phyloP scores from a whole-genome alignment of 2,113 vertebrate genomes.

The Python bivittatus region DNA sequence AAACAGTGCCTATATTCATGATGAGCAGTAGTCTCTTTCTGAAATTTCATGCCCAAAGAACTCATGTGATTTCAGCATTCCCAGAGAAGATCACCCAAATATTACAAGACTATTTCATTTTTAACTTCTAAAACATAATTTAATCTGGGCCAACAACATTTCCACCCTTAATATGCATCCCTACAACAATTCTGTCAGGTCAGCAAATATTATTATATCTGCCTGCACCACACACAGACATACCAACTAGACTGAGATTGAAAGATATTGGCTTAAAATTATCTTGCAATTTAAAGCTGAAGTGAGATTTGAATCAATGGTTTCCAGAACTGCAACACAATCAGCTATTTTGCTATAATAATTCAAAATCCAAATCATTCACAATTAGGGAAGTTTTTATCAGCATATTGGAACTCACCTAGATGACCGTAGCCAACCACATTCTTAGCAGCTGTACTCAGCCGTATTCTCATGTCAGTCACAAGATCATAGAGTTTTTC shows the following conservation, averaged over 20 bases:
- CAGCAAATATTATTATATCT: background rate
- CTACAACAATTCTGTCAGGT: background rate
- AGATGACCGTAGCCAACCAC: conserved; percentile 95
- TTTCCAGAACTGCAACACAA: background rate
- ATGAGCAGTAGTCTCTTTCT: background rate
- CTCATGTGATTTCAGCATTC: background rate
- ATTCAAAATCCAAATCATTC: background rate
- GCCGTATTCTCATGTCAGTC: conserved; percentile 74
- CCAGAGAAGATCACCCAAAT: background rate
- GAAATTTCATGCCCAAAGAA: background rate
- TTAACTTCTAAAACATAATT: too few relatives aligned
- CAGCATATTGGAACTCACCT: conserved; percentile 74
- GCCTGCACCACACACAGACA: background rate
- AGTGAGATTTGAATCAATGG: background rate
- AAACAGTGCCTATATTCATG: background rate
- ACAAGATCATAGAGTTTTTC: conserved; percentile 89
- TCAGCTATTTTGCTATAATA: background rate
- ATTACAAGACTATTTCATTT: too few relatives aligned
- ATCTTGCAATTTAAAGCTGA: background rate
- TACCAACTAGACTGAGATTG: background rate
- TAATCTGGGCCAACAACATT: background rate
- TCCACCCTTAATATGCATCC: background rate
- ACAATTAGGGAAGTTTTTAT: background rate
- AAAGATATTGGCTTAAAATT: background rate
- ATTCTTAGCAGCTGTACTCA: conserved; percentile 78